These are phyloP conservation scores for Aphelinus certus DNA, from an alignment of 1,140 invertebrate genomes.

Conservation along the genomic window DNA sequence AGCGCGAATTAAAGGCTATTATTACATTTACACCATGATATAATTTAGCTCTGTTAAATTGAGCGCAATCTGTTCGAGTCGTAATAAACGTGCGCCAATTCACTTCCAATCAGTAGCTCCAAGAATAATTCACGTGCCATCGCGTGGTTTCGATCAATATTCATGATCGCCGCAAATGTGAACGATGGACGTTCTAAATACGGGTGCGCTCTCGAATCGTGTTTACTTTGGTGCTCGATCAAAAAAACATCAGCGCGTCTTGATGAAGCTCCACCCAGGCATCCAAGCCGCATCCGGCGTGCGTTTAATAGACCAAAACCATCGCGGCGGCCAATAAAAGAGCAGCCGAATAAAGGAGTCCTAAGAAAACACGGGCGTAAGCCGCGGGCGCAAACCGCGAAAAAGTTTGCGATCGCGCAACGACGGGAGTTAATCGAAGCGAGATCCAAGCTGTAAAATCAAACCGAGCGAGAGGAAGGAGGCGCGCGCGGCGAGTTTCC, in stretches of 20 bases:
- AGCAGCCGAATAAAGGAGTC: conserved; percentile 5
- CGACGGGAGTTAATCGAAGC: background rate
- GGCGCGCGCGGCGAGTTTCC: conserved; percentile 4
- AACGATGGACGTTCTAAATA: background rate
- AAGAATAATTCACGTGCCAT: too few species aligned
- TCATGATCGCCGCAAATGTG: background rate
- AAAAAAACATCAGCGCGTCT: conserved; percentile 3
- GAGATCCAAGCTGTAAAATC: conserved; percentile 10
- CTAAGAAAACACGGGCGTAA: conserved; percentile 31
- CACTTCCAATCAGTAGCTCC: too few species aligned
- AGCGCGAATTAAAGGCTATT: too few species aligned
- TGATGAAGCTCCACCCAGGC: background rate
- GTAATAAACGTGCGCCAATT: too few species aligned
- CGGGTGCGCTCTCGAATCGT: background rate
- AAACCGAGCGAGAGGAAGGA: background rate
- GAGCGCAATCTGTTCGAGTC: too few species aligned
- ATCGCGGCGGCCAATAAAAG: conserved; percentile 5
- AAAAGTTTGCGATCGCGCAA: background rate
- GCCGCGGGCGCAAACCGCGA: background rate
- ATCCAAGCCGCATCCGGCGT: background rate
- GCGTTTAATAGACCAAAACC: background rate
- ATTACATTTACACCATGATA: too few species aligned
- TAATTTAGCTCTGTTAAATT: too few species aligned
- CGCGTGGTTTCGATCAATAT: too few species aligned
- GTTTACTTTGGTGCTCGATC: background rate